Evolutionary conservation across 2,888 invertebrate species (phyloP), one percentile per base, ranked within the genome.

Genomic region (Polydesmus complanatus): DNA sequence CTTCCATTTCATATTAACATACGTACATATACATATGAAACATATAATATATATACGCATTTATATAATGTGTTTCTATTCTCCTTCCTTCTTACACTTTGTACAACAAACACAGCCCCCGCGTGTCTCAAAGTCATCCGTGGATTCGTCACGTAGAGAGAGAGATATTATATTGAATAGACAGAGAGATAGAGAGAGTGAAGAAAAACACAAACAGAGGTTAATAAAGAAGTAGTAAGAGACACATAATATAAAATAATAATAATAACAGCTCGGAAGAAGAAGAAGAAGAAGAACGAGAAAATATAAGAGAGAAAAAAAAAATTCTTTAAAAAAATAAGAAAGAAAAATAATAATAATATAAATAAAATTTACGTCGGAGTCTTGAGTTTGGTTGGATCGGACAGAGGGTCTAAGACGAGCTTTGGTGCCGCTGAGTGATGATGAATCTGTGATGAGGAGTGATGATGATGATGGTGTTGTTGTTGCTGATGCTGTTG

Each of bases 401-500:
- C 60, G 23, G 54, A 25, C 25, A 26, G 11, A 3, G 37, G 37
- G 14, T 37, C 37, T 37, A 37, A 14, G 37, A 37, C 37, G 37
- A 37, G 37, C 37, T 37, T 37, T 37, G 37, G 37, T 37, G 37
- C 37, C 14, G 37, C 37, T 37, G 37, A 37, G 14, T 37, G 37
- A 37, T 37, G 37, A 37, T 60, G 60, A 23, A 25, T 27, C 22
- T 59, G 60, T 37, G 54, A 27, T 27, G 60, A 54, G 22, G 60
- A 23, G 19, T 23, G 47, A n/a, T 23, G 23, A 11, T 52, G 27
- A 49, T 60, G 60, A 27, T 55, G 54, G n/a, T 60, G 54, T 37
- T 25, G 23, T 27, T 27, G 37, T 21, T 47, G 54, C 26, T 86
- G 71, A 85, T 80, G 69, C 86, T 81, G 78, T 86, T 85, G 70